Conservation (phyloP, 1,140 invertebrate species). For the Drosophila willistoni region DNA sequence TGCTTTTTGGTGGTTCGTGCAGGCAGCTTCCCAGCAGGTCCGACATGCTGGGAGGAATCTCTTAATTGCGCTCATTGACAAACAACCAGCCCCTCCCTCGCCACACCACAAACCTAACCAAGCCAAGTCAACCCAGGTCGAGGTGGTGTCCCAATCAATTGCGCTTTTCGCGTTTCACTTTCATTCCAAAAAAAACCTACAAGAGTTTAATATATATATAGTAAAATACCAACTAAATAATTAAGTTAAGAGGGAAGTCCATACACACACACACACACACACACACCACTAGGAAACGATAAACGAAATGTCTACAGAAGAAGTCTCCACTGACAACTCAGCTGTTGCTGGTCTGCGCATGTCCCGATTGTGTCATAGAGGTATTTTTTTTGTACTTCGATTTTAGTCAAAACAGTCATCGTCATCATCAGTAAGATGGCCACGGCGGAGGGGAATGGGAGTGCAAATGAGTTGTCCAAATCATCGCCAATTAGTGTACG, state of each 20-base stretch:
- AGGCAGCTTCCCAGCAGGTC: conserved; percentile 47
- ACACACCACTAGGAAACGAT: neutral
- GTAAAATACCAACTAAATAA: conserved; percentile 25
- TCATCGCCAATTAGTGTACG: conserved; percentile 83
- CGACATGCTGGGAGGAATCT: conserved; percentile 42
- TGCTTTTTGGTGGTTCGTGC: conserved; percentile 39
- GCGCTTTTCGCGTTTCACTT: conserved; percentile 54
- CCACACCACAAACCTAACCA: neutral
- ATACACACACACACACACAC: too few relatives aligned
- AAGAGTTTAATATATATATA: conserved; percentile 29
- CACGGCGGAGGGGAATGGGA: neutral
- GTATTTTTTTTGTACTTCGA: conserved; percentile 2
- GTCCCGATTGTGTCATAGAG: conserved; percentile 78
- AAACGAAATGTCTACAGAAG: conserved; percentile 31
- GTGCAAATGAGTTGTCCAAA: conserved; percentile 14
- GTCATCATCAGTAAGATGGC: conserved; percentile 10
- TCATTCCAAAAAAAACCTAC: conserved; percentile 55
- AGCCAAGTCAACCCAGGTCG: neutral
- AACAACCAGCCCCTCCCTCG: neutral
- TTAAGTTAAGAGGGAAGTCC: conserved; percentile 24
- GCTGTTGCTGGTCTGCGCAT: conserved; percentile 75
- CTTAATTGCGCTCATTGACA: conserved; percentile 69
- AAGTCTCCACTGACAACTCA: conserved; percentile 54
- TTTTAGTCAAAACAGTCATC: conserved; percentile 10
- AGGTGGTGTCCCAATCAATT: conserved; percentile 54